Percentiles rank a stretch among this genome's conserved stretches.
phyloP scores from a whole-genome alignment of 2,113 vertebrate genomes.

The Ailuropoda melanoleuca region DNA sequence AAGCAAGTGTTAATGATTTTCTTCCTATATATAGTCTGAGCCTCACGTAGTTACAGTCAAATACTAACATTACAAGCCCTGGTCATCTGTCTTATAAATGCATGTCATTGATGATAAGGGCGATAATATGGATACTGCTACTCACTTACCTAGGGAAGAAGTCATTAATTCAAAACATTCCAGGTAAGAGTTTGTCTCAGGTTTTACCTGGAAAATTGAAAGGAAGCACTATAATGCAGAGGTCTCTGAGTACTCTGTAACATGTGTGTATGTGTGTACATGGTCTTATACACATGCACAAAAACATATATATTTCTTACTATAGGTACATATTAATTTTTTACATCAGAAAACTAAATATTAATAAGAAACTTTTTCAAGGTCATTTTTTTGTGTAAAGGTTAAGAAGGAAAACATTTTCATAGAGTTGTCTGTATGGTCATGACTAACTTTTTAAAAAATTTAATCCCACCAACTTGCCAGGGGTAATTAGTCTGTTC shows the following conservation, averaged over 20 bases:
- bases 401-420: slow-evolving; percentile 90
- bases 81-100: background rate
- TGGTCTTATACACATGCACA: background rate
- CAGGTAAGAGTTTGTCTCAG: background rate
- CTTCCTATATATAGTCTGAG: background rate
- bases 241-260: background rate
- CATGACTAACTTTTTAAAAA: slow-evolving; percentile 87
- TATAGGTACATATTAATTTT: background rate
- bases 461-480: slow-evolving; percentile 91
- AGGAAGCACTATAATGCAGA: background rate
- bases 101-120: background rate
- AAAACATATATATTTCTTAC: background rate
- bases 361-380: background rate
- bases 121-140: background rate
- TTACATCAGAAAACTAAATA: background rate
- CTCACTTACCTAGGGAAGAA: background rate
- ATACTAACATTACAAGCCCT: background rate
- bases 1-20: background rate
- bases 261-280: background rate
- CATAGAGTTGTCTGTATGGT: slow-evolving; percentile 92
- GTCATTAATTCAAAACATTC: background rate
- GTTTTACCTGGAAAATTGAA: background rate
- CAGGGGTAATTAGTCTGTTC: slow-evolving; percentile 92
- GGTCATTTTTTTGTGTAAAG: slow-evolving; percentile 90
- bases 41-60: background rate